Conservation (phyloP, 2,113 vertebrate genomes). For the Ptyas mucosa region DNA sequence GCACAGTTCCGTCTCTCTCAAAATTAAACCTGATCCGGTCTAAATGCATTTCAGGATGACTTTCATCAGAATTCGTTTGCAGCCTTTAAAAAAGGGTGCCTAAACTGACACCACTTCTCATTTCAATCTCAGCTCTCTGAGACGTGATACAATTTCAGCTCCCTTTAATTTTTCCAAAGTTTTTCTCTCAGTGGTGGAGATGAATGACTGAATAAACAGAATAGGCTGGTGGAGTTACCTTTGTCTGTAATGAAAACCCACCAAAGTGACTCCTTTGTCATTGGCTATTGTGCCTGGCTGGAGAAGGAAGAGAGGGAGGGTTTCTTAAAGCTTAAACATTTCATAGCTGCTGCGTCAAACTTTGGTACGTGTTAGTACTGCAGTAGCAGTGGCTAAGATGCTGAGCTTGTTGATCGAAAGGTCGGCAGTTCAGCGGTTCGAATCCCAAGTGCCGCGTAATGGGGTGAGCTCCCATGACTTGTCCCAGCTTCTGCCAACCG, state of each 20-base stretch:
- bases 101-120: background rate
- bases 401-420: too few species aligned
- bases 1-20: background rate
- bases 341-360: constrained; percentile 42
- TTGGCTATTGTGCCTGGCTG: constrained; percentile 57
- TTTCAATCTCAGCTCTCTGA: background rate
- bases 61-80: background rate
- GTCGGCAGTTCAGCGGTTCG: too few species aligned
- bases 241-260: background rate
- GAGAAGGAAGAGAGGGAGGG: background rate
- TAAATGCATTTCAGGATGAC: background rate
- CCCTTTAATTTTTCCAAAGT: background rate
- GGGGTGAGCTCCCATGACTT: too few species aligned
- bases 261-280: constrained; percentile 60
- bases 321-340: constrained; percentile 35
- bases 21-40: background rate
- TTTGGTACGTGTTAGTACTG: constrained; percentile 50
- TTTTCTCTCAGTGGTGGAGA: background rate
- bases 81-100: background rate
- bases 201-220: background rate
- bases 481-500: too few species aligned
- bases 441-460: too few species aligned
- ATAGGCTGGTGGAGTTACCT: background rate
- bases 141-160: constrained; percentile 18
- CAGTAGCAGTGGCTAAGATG: background rate